Conservation (phyloP, 1,140 invertebrate species). For the Cardiocondyla obscurior region DNA sequence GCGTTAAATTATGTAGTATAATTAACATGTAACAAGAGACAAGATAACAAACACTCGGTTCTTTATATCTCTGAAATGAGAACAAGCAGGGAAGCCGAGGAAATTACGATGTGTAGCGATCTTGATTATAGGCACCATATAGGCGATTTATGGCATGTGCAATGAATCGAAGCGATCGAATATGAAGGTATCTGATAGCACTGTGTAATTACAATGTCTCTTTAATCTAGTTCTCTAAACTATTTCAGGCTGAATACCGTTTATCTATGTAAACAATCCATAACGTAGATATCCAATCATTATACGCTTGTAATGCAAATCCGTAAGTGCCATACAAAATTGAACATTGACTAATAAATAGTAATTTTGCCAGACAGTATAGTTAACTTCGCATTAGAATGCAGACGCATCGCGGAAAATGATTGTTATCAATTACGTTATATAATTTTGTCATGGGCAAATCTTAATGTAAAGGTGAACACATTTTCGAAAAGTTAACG, state of each 20-base stretch:
- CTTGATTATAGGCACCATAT: constrained; percentile 8
- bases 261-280: constrained; percentile 36
- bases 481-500: neutral
- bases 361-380: constrained; percentile 30
- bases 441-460: constrained; percentile 36
- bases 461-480: neutral
- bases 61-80: neutral
- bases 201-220: constrained; percentile 55
- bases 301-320: constrained; percentile 23
- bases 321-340: neutral
- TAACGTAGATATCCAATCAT: constrained; percentile 12
- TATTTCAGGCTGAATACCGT: constrained; percentile 59
- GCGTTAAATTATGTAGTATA: neutral
- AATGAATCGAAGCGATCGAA: constrained; percentile 41
- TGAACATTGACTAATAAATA: constrained; percentile 47
- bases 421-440: constrained; percentile 4
- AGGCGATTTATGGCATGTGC: constrained; percentile 43
- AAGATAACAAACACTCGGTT: neutral
- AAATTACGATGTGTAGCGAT: constrained; percentile 47
- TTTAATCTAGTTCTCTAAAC: constrained; percentile 58
- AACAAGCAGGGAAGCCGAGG: constrained; percentile 45
- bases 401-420: neutral
- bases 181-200: constrained; percentile 24
- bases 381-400: constrained; percentile 9
- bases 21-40: neutral